A percentile compares a stretch with the other conserved stretches of the same genome.
These are phyloP conservation scores for Plutella xylostella DNA, from an alignment of 2,888 invertebrate species.

Conservation along the genomic window DNA sequence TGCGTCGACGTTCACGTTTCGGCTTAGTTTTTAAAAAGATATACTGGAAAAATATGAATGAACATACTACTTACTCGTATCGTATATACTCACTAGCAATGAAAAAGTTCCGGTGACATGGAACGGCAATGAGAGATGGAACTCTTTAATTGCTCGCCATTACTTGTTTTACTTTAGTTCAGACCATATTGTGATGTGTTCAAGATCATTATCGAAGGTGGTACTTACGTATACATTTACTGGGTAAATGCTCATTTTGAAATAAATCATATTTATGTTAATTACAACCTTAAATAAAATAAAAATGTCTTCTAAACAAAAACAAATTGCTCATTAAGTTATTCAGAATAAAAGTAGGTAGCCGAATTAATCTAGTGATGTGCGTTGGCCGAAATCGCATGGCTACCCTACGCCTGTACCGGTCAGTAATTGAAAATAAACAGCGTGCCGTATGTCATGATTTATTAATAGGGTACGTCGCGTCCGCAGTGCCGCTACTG, in stretches of 20 bases:
- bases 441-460: slow-evolving; percentile 36
- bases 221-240: neutral
- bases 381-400: neutral
- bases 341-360: neutral
- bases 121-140: no score
- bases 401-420: slow-evolving; percentile 13
- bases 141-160: neutral
- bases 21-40: neutral
- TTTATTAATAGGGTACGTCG: slow-evolving; percentile 29
- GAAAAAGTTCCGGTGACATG: no score
- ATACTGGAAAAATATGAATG: neutral
- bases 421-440: slow-evolving; percentile 55
- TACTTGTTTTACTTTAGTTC: neutral
- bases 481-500: no score
- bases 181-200: neutral
- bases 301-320: neutral
- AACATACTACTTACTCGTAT: neutral
- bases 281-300: neutral
- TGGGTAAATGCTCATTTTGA: no score
- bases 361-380: neutral
- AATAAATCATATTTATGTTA: no score
- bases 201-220: neutral
- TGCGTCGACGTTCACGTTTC: neutral
- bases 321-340: neutral
- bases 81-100: no score